Evolutionary conservation across 2,888 invertebrate genomes (phyloP), one percentile per base, ranked within the genome.

Genomic region (Cryptophagus acutangulus): DNA sequence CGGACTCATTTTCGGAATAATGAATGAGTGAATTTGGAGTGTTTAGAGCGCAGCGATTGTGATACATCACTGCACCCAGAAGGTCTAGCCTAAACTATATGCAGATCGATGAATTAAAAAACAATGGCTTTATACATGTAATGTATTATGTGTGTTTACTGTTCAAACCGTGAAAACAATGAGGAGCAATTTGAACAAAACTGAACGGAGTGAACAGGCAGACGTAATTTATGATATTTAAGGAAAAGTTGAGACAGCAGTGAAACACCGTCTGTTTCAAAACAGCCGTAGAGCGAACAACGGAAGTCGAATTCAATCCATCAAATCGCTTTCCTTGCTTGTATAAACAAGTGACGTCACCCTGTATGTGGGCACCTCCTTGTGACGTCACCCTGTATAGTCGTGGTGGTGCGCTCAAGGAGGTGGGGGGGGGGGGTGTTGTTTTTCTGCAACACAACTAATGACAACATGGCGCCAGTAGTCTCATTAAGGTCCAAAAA

Each of bases 201-300:
- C 45, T 36, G 45, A n/a, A n/a, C n/a, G n/a, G n/a, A n/a, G 43
- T 45, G 46, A 43, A 40, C 48, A 46, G 42, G 43, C 28, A 38
- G 43, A 43, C 40, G 53, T 40, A 48, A 54, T 54, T 52, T 46
- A 52, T 54, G 51, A 51, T 54, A 49, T 53, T 51, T 49, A 47
- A 53, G 42, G 38, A 46, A 45, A 36, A n/a, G 24, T 20, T 8
- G 6, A 20, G 6, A 8, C 24, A 20, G 24, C 6, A n/a, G 6
- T 20, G 24, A 20, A n/a, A 6, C 24, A 46, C 44, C 48, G 48
- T 49, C 51, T 49, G 45, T 41, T 41, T 40, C 48, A 48, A 40
- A 51, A 49, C 43, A 43, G 40, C n/a, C n/a, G n/a, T n/a, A n/a
- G n/a, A n/a, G n/a, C n/a, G n/a, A n/a, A n/a, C n/a, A n/a, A n/a